Evolutionary conservation across 2,888 invertebrate species (phyloP), one percentile per base, ranked within the genome.

Genomic region (Machimus atricapillus): DNA sequence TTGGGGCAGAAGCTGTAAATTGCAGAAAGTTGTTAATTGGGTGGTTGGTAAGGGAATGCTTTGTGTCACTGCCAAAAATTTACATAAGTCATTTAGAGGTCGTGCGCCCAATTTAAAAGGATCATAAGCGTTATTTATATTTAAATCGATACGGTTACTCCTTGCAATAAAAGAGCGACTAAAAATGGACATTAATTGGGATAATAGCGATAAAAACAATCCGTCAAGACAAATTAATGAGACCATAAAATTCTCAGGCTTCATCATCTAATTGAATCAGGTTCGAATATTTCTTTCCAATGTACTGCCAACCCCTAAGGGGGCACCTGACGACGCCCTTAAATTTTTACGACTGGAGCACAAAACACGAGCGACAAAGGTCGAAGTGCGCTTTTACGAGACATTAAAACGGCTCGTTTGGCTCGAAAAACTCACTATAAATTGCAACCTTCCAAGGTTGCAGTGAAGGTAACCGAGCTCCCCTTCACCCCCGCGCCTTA

Each of bases 201-300:
- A 66, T 66, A 66, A 66, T 66, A 27, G 23, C 66, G 66, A 19
- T 66, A 66, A 66, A 66, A 66, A 66, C 7, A 52, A 66, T 66
- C 66, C 66, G 14, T n/a, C 16, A 46, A 5, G 40, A 19, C 78
- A 78, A 37, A 23, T 58, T 82, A 58, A 82, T 66, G 82, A 82
- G 82, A 81, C 19, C 40, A 82, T 58, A 66, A 82, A 82, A 66
- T 34, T 82, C 82, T 58, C 37, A 9, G 31, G 12, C 8, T 58
- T 82, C 82, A 82, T 82, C 34, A 58, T 82, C 66, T 82, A 82
- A 82, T 82, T 82, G 82, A 82, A 58, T 82, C 58, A 34, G 27
- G 27, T 52, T 58, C 34, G 19, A 58, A 23, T 34, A 52, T 82
- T 58, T 37, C 37, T 58, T 82, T 82, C 12, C 58, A 82, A 58